Conservation (phyloP, 2,797 vertebrate species). For the Sphaeramia orbicularis region DNA sequence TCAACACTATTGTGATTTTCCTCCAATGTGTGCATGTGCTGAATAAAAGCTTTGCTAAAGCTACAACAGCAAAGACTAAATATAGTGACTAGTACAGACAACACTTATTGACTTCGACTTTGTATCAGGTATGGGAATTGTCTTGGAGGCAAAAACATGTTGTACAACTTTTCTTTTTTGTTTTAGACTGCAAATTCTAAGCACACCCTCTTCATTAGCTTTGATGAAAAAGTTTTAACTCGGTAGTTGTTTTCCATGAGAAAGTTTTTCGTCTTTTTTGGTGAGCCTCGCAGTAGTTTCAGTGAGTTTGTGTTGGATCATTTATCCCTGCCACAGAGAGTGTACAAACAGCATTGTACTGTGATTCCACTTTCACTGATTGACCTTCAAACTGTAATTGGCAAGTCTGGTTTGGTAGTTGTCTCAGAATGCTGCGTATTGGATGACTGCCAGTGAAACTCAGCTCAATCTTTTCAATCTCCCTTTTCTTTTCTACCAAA, state of each 20-base stretch:
- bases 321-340: constrained; percentile 46
- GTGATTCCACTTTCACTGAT: constrained; percentile 66
- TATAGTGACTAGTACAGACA: not conserved
- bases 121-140: not conserved
- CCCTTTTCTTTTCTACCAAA: constrained; percentile 1
- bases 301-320: constrained; percentile 42
- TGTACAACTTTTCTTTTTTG: not conserved
- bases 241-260: not conserved
- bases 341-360: constrained; percentile 61
- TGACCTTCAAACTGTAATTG: constrained; percentile 73
- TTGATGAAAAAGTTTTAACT: constrained; percentile 26
- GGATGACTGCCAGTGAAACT: constrained; percentile 57
- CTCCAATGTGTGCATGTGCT: not conserved
- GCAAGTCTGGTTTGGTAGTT: constrained; percentile 52
- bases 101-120: constrained; percentile 17
- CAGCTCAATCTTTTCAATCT: constrained; percentile 12
- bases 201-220: constrained; percentile 10
- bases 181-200: not conserved
- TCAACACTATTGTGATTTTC: no score
- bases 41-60: not conserved
- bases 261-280: constrained; percentile 20
- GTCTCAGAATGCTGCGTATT: constrained; percentile 43
- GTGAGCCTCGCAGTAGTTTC: constrained; percentile 32
- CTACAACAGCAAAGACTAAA: constrained; percentile 11
- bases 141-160: constrained; percentile 6